phyloP scores from a whole-genome alignment of 2,797 vertebrate species.

The Oreonectes daqikongensis region DNA sequence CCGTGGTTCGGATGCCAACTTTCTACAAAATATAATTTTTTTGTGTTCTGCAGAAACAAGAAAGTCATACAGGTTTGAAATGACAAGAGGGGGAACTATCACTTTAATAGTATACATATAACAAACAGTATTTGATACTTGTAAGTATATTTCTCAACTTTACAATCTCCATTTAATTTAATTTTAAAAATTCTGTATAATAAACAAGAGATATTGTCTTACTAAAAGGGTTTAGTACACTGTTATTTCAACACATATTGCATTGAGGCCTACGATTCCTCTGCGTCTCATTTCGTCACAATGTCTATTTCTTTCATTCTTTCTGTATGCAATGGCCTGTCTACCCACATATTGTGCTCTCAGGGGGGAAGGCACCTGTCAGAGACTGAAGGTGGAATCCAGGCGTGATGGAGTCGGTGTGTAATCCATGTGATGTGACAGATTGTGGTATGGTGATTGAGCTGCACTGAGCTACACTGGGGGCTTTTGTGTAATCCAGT shows the following conservation, averaged over 20 bases:
- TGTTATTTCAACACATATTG: not conserved
- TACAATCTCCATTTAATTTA: no score
- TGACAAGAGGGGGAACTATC: no score
- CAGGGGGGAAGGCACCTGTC: conserved; percentile 38
- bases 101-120: no score
- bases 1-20: no score
- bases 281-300: conserved; percentile 5
- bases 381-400: conserved; percentile 43
- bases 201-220: not conserved
- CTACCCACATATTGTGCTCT: conserved; percentile 32
- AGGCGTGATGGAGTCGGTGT: conserved; percentile 46
- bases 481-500: conserved; percentile 45
- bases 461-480: conserved; percentile 28
- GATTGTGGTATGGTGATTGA: conserved; percentile 43
- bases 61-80: no score
- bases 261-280: not conserved
- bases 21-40: no score
- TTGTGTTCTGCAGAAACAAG: no score
- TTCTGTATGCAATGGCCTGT: conserved; percentile 34
- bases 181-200: not conserved
- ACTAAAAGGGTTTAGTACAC: not conserved
- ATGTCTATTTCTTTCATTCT: conserved; percentile 37
- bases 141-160: no score
- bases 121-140: no score
- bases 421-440: conserved; percentile 53